A percentile compares a stretch with the other conserved stretches of the same genome.
phyloP scores from a whole-genome alignment of 2,113 vertebrate species.

The Oreochromis tanganicae region DNA sequence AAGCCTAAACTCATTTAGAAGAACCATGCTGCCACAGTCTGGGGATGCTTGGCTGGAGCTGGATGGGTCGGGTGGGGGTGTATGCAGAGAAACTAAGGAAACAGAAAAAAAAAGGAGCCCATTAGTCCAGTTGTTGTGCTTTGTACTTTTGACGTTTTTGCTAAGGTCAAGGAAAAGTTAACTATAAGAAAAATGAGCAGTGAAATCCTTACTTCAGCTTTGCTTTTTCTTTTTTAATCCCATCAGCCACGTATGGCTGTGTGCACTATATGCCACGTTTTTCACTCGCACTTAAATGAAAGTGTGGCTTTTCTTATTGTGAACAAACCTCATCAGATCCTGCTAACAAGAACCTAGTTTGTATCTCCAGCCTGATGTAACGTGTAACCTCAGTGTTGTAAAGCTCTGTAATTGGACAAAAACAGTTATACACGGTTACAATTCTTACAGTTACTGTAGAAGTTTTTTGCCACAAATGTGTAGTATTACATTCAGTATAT shows the following conservation, averaged over 20 bases:
- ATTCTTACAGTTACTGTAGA: neutral
- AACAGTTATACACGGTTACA: neutral
- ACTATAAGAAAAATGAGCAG: neutral
- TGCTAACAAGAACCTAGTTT: neutral
- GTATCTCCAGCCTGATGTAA: neutral
- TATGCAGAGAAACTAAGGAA: neutral
- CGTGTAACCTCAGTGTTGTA: neutral
- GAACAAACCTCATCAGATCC: neutral
- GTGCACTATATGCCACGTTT: neutral
- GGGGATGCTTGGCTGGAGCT: slow-evolving; percentile 7
- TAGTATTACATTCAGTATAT: neutral
- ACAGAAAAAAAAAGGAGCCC: neutral
- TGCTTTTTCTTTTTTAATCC: neutral
- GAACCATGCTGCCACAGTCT: slow-evolving; percentile 1
- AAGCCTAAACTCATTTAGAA: slow-evolving; percentile 52
- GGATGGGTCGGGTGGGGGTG: neutral
- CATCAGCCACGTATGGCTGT: neutral
- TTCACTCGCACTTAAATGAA: neutral
- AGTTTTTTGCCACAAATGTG: neutral
- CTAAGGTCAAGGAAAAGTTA: slow-evolving; percentile 41
- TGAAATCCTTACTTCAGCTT: neutral
- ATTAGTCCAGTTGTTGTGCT: slow-evolving; percentile 26
- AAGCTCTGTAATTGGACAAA: neutral
- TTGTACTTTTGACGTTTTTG: neutral
- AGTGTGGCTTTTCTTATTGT: neutral